Base-by-base conservation (phyloP, 1,140 invertebrate genomes). In the Drosophila suzukii region DNA sequence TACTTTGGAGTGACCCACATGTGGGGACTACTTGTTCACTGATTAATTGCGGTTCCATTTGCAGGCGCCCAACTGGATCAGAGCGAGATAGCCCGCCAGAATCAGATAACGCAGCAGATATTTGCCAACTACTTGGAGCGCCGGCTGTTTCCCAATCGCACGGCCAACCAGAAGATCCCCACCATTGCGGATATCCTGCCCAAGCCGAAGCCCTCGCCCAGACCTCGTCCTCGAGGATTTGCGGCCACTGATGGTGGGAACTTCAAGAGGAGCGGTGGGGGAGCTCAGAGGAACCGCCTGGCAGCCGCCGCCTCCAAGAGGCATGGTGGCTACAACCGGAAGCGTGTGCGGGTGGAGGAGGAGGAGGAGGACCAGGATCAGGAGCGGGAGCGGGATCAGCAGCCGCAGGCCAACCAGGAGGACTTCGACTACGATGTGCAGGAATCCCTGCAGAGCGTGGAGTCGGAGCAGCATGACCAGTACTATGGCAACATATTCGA, bases 101-200 rank as follows among this genome's bases (percentile, higher is more conserved):
- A 96, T 93, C 93, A 94, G 91, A 95, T 95, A 89, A 96, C 95
- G 17, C 93, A 95, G 89, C 94, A 95, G 92, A 95, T 96, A 70
- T 93, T 96, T 57, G 94, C 95, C 84, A 95, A 95, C 67, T 96
- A 94, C 84, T 93, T 96, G 55, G 95, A 95, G 90, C 94, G 94
- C 77, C 94, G 94, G 24, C 81, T 95, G 30, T 94, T 94, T 83
- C 93, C 93, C 10, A 90, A 93, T 71, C 93, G 93, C 13, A 81
- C 92, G 27, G 90, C 91, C 13, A 93, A 92, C 74, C 93, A 93
- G 6, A 93, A 93, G 66, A 92, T 94, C 8, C 94, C 94, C 4
- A 94, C 94, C 6, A 93, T 95, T 20, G 93, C 93, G 27, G 94
- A 95, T 60, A 95, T 95, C 57, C 84, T 95, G 20, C 94, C 94